phyloP scores from a whole-genome alignment of 2,888 invertebrate genomes.

The Ceramica pisi region DNA sequence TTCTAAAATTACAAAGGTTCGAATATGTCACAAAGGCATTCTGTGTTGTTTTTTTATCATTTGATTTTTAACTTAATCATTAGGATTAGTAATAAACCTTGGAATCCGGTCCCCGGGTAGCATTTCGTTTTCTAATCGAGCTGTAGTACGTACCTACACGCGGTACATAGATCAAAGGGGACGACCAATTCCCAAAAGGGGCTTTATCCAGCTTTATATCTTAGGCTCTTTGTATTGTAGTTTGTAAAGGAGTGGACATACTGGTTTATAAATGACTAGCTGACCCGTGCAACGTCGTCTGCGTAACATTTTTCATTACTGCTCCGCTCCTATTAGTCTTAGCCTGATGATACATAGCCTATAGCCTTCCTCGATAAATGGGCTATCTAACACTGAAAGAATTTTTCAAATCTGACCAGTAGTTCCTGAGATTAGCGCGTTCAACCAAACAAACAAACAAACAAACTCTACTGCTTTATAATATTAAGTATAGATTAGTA shows the following conservation, averaged over 20 bases:
- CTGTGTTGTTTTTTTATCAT: not conserved
- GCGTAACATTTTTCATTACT: too few species aligned
- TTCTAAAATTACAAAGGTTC: not conserved
- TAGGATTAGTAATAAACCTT: not conserved
- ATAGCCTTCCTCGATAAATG: too few species aligned
- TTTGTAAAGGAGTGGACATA: not conserved
- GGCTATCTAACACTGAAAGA: too few species aligned
- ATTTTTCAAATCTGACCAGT: too few species aligned
- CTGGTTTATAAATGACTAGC: not conserved
- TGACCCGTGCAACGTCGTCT: too few species aligned
- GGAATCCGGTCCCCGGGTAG: not conserved
- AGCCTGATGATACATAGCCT: too few species aligned
- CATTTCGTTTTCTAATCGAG: not conserved
- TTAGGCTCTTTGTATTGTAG: constrained; percentile 27
- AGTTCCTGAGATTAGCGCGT: too few species aligned
- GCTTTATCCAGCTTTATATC: constrained; percentile 19
- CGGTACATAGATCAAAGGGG: constrained; percentile 4
- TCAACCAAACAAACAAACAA: too few species aligned
- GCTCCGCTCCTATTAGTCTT: too few species aligned
- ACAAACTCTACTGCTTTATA: too few species aligned
- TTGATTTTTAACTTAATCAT: constrained; percentile 11
- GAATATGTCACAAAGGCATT: not conserved
- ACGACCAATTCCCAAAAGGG: constrained; percentile 7
- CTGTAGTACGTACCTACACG: not conserved
- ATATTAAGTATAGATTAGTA: too few species aligned